phyloP scores from a whole-genome alignment of 2,888 invertebrate species.

The Ophioninae sp. region DNA sequence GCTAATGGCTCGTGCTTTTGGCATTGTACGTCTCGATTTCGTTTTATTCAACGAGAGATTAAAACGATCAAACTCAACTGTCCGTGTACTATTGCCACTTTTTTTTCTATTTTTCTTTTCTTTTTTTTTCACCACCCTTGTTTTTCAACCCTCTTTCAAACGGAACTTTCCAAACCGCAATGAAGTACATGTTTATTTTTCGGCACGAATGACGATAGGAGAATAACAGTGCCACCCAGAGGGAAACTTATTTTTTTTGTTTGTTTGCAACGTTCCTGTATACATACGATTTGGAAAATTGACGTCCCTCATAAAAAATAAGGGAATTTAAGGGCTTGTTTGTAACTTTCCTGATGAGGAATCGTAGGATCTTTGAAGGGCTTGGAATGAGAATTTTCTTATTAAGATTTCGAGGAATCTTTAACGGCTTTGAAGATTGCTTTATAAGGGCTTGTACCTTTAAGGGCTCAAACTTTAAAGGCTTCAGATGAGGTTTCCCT shows the following conservation, averaged over 20 bases:
- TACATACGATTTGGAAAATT: no score
- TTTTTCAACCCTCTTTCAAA: background rate
- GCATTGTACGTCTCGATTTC: constrained; percentile 13
- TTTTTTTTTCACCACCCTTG: background rate
- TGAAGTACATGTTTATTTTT: background rate
- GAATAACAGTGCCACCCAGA: background rate
- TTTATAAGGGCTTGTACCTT: no score
- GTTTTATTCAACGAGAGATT: constrained; percentile 51
- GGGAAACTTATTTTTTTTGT: background rate
- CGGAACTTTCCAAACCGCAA: background rate
- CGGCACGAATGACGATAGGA: background rate
- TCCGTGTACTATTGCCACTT: background rate
- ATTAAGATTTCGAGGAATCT: no score
- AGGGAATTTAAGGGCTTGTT: no score
- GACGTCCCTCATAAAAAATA: no score
- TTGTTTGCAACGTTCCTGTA: no score
- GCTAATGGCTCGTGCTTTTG: constrained; percentile 30
- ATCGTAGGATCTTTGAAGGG: no score
- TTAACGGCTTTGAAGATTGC: no score
- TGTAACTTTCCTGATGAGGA: no score
- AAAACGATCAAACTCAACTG: constrained; percentile 35
- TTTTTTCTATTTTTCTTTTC: background rate
- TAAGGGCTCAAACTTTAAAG: no score
- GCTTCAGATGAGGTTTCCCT: no score
- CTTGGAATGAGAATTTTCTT: no score